These are phyloP conservation scores for Crenichthys baileyi DNA, from an alignment of 2,797 vertebrate genomes.

Conservation along the genomic window DNA sequence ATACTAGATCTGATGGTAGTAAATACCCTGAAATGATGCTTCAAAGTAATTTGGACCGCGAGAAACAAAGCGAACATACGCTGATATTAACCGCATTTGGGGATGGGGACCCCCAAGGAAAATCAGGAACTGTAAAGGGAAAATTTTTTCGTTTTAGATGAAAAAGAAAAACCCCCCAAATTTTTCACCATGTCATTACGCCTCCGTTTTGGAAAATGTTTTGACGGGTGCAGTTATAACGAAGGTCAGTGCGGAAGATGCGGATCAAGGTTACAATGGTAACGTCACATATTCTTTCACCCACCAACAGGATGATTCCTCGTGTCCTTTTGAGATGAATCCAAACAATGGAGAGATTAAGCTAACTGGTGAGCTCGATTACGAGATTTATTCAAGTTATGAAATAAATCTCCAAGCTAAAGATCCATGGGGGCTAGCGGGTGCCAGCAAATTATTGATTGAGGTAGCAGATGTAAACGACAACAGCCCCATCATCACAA, in stretches of 20 bases:
- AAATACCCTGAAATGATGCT: conserved; percentile 76
- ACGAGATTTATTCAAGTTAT: conserved; percentile 67
- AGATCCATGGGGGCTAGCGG: conserved; percentile 73
- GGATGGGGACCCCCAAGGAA: conserved; percentile 69
- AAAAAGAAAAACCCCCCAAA: conserved; percentile 69
- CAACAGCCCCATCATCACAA: conserved; percentile 75
- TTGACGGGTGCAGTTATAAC: conserved; percentile 38
- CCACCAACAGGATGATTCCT: conserved; percentile 47
- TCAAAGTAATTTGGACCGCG: conserved; percentile 67
- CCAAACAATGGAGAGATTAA: conserved; percentile 50
- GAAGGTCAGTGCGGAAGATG: conserved; percentile 63
- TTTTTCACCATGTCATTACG: conserved; percentile 59
- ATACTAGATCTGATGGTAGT: conserved; percentile 58
- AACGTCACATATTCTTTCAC: conserved; percentile 70
- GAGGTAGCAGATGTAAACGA: conserved; percentile 84
- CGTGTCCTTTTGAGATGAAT: conserved; percentile 53
- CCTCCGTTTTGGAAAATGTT: conserved; percentile 58
- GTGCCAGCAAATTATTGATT: conserved; percentile 72
- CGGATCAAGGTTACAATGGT: conserved; percentile 66
- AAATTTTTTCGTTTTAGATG: conserved; percentile 70
- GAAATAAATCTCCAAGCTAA: conserved; percentile 79
- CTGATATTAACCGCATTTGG: conserved; percentile 68
- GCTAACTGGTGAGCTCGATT: conserved; percentile 54
- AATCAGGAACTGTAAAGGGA: conserved; percentile 66
- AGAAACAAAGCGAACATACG: conserved; percentile 55